These are phyloP conservation scores for Sebastiscus albofasciatus DNA, from an alignment of 2,797 vertebrate genomes.

Conservation along the genomic window DNA sequence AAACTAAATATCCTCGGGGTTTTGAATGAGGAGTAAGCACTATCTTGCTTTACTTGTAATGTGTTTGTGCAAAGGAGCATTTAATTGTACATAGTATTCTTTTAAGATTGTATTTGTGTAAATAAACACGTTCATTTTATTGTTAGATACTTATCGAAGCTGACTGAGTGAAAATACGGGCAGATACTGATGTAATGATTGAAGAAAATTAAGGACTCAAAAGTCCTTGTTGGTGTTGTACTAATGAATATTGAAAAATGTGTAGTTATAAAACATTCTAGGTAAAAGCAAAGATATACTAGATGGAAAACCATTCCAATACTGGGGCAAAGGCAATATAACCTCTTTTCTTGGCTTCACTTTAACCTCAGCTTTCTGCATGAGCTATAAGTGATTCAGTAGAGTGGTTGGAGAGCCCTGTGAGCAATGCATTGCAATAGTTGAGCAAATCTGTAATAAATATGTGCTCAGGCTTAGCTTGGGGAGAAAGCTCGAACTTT, in stretches of 20 bases:
- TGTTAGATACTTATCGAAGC: neutral
- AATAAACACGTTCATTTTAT: neutral
- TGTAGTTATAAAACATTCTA: neutral
- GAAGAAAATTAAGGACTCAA: neutral
- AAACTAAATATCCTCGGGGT: conserved; percentile 14
- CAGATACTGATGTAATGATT: neutral
- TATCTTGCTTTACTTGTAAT: conserved; percentile 3
- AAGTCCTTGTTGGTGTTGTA: neutral
- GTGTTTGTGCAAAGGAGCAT: neutral
- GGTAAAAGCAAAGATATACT: neutral
- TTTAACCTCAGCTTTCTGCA: neutral
- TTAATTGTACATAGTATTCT: neutral
- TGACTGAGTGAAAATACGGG: neutral
- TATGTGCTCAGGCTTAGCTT: neutral
- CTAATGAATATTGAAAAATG: neutral
- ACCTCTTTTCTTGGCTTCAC: neutral
- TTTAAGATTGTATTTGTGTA: neutral
- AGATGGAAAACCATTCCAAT: neutral
- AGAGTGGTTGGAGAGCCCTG: neutral
- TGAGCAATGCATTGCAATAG: neutral
- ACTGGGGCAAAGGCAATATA: neutral
- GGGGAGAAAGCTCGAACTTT: neutral
- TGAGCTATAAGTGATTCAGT: neutral
- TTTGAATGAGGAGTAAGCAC: neutral
- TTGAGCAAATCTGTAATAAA: neutral